A percentile compares a stretch with the other conserved stretches of the same genome.
Evolutionary conservation across 2,113 vertebrate genomes (phyloP).

Genomic region (Stigmatopora nigra): DNA sequence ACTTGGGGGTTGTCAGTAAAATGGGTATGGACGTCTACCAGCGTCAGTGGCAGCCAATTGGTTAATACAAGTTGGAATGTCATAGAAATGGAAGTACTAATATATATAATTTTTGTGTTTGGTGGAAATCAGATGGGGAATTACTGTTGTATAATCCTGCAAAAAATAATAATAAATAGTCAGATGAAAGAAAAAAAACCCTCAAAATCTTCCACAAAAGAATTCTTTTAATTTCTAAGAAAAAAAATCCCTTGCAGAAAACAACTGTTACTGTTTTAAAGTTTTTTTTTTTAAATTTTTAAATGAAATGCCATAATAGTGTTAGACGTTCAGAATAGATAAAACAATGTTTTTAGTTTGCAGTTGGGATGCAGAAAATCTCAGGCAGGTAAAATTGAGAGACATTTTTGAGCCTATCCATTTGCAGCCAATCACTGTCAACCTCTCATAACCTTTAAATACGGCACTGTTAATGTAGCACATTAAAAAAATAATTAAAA

Average conservation of each 20-base stretch:
- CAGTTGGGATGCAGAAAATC: no score
- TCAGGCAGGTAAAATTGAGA: no score
- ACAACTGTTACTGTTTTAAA: neutral
- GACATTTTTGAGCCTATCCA: no score
- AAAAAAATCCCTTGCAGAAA: neutral
- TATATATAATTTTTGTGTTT: neutral
- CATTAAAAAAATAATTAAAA: neutral
- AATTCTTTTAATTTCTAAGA: neutral
- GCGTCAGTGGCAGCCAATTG: no score
- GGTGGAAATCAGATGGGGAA: neutral
- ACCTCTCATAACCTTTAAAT: no score
- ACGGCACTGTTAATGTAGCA: no score
- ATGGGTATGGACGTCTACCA: no score
- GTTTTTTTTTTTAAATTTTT: neutral
- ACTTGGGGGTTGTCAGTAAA: neutral
- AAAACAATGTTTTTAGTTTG: neutral
- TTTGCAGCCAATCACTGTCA: no score
- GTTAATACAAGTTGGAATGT: no score
- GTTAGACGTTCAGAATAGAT: neutral
- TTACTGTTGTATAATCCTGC: neutral
- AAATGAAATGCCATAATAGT: neutral
- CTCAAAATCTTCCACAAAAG: neutral
- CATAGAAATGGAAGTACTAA: neutral
- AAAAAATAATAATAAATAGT: neutral
- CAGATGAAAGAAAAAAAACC: neutral